Percentiles rank a stretch among this genome's conserved stretches.
Conservation (phyloP, 2,797 vertebrate genomes). For the Cygnus olor region DNA sequence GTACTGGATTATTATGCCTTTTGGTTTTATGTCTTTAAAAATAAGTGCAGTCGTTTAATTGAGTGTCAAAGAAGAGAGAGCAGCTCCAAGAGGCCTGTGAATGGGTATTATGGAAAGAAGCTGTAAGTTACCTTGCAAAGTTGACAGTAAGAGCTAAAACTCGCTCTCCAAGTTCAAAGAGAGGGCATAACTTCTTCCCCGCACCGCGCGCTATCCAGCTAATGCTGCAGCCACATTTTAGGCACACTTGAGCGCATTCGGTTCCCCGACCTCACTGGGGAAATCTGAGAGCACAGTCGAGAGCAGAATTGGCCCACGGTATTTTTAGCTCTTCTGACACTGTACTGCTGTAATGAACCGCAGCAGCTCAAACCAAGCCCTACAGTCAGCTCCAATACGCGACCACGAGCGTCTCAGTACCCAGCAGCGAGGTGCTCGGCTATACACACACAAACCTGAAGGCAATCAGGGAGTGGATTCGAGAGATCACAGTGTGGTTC, state of each 20-base stretch:
- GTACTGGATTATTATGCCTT: background rate
- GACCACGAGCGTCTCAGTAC: accelerated
- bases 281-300: accelerated
- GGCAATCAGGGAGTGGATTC: accelerated
- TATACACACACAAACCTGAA: accelerated
- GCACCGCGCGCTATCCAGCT: background rate
- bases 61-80: background rate
- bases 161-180: background rate
- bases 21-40: background rate
- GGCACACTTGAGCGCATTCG: background rate
- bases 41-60: background rate
- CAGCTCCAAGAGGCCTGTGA: background rate
- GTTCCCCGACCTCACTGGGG: background rate
- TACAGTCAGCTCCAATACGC: background rate
- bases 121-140: background rate
- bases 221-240: background rate
- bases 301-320: background rate
- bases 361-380: background rate
- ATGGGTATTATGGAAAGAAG: background rate
- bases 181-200: background rate
- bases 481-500: accelerated
- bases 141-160: background rate
- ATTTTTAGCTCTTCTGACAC: background rate
- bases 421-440: background rate
- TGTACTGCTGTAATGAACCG: background rate